A percentile compares a stretch with the other conserved stretches of the same genome.
phyloP scores from a whole-genome alignment of 2,113 vertebrate species.

The Syrrhaptes paradoxus region DNA sequence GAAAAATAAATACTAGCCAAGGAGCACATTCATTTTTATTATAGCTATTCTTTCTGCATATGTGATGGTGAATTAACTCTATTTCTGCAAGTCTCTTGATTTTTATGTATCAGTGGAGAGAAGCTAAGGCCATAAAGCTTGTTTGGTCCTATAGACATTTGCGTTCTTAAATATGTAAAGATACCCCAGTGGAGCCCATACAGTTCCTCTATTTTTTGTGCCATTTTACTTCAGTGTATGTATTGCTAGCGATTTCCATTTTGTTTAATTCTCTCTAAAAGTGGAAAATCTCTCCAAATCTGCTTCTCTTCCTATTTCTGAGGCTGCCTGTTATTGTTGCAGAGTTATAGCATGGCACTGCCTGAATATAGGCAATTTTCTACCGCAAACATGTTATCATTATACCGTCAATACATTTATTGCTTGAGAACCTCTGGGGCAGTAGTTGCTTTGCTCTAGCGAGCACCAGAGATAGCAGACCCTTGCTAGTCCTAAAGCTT shows the following conservation, averaged over 20 bases:
- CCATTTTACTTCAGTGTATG: not conserved
- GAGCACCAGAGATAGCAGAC: not conserved
- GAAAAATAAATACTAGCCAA: constrained; percentile 61
- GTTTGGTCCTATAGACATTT: not conserved
- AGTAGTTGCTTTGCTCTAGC: not conserved
- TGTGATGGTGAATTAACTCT: constrained; percentile 39
- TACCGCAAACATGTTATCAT: constrained; percentile 48
- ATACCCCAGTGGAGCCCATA: not conserved
- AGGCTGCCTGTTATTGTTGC: constrained; percentile 34
- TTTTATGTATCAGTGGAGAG: constrained; percentile 37
- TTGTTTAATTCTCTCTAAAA: constrained; percentile 44
- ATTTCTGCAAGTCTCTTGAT: not conserved
- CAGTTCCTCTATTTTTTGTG: not conserved
- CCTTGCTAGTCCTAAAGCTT: not conserved
- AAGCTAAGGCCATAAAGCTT: constrained; percentile 15
- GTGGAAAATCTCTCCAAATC: constrained; percentile 6
- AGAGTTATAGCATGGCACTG: constrained; percentile 43
- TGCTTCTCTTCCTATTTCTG: constrained; percentile 6
- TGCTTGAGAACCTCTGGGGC: constrained; percentile 50
- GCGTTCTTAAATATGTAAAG: not conserved
- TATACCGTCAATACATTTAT: constrained; percentile 40
- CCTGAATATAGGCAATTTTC: constrained; percentile 55
- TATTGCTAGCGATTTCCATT: not conserved
- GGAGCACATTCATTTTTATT: constrained; percentile 54
- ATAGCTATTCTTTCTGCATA: constrained; percentile 32